A percentile compares a stretch with the other conserved stretches of the same genome.
Evolutionary conservation across 2,888 invertebrate genomes (phyloP).

Genomic region (Campoplex capitator): DNA sequence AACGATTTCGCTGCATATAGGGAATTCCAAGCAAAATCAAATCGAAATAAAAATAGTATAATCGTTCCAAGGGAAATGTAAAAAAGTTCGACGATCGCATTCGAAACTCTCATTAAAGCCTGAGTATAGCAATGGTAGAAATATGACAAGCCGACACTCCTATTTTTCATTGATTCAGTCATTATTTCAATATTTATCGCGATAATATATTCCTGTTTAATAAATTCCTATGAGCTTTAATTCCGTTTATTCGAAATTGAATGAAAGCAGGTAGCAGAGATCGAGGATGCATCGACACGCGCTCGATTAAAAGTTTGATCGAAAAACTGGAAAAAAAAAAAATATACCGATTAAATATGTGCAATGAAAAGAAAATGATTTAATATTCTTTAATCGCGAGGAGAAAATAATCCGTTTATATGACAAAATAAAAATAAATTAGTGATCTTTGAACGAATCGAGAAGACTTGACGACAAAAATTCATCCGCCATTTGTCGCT

Average conservation of each 20-base stretch:
- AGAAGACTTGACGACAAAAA: background rate
- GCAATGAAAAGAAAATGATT: background rate
- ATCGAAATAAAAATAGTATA: background rate
- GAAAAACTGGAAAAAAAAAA: background rate
- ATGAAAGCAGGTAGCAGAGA: no score
- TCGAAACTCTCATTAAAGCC: background rate
- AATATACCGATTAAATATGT: background rate
- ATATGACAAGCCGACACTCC: background rate
- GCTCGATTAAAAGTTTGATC: no score
- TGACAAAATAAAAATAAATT: no score
- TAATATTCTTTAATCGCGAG: no score
- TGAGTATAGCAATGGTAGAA: background rate
- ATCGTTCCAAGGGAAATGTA: background rate
- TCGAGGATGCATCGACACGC: no score
- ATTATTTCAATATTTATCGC: background rate
- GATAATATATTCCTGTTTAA: background rate
- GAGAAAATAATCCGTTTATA: background rate
- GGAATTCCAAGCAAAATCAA: constrained; percentile 11
- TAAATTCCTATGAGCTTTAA: background rate
- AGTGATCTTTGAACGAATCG: background rate
- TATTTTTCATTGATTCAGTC: background rate
- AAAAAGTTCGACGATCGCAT: background rate
- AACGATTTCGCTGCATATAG: constrained; percentile 18
- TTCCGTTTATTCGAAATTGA: background rate
- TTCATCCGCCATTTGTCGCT: constrained; percentile 38